Percentiles rank a stretch among this genome's conserved stretches.
phyloP scores from a whole-genome alignment of 1,140 invertebrate genomes.

The Ostrea denselamellosa region DNA sequence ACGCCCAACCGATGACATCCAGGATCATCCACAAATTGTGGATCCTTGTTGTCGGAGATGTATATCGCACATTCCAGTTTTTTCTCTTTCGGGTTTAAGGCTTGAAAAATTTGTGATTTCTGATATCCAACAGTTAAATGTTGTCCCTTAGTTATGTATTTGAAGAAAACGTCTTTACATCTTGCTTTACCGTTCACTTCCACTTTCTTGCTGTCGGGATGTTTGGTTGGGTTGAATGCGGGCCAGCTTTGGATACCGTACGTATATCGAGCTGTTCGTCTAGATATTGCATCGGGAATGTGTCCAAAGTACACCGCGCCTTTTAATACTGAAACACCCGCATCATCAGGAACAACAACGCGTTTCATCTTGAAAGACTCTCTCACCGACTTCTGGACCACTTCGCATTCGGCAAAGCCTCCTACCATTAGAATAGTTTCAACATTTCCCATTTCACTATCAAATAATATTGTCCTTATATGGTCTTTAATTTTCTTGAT shows the following conservation, averaged over 20 bases:
- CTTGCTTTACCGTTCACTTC: conserved; percentile 1
- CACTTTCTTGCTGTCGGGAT: conserved; percentile 30
- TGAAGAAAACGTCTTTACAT: conserved; percentile 52
- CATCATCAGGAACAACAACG: conserved; percentile 49
- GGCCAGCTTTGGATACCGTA: conserved; percentile 53
- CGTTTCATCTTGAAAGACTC: conserved; percentile 42
- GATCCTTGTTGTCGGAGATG: conserved; percentile 42
- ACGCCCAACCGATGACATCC: conserved; percentile 41
- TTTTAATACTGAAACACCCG: conserved; percentile 53
- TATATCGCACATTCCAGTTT: conserved; percentile 47
- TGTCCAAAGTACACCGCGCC: conserved; percentile 53
- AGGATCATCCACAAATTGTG: conserved; percentile 37
- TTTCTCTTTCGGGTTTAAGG: conserved; percentile 38
- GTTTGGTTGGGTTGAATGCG: conserved; percentile 30
- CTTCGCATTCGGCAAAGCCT: conserved; percentile 52
- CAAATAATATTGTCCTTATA: conserved; percentile 44
- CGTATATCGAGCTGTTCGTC: conserved; percentile 26
- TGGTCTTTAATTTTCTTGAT: conserved; percentile 45
- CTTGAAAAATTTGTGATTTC: conserved; percentile 49
- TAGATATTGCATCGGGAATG: conserved; percentile 2
- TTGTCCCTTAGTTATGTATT: conserved; percentile 47
- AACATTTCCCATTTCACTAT: conserved; percentile 21
- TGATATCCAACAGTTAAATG: conserved; percentile 42
- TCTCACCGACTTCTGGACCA: conserved; percentile 47
- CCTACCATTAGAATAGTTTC: conserved; percentile 56